Base-by-base conservation (phyloP, 2,113 vertebrate genomes). In the Paraplagusia blochii region DNA sequence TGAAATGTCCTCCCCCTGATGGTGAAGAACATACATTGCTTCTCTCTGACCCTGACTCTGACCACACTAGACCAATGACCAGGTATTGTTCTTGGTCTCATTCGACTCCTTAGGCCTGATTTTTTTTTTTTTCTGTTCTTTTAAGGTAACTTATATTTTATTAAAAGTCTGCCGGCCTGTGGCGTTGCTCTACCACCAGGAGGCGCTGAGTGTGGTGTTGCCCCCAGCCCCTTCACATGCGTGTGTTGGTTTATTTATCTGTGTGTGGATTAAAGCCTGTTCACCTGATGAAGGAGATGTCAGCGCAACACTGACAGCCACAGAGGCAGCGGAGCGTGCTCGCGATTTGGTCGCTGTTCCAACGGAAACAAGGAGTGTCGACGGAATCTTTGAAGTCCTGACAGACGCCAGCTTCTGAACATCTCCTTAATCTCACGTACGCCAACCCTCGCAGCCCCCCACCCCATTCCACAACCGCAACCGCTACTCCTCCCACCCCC, bases 361-460 rank as follows among this genome's bases (percentile, higher is more conserved):
- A 76, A 69, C 83, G 77, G 87, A 85, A 85, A 90, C 88, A 87
- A 82, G 88, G 77, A 81, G 78, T 76, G 87, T 83, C 84, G 82
- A 86, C 72, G 84, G 85, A 83, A 72, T 78, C 87, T 90, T 90
- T 89, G 88, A 90, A 88, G 89, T 90, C 80, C 80, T 90, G 88
- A 90, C 90, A 90, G 89, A 88, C 84, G 86, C 82, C 85, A 75
- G 88, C 77, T 87, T 89, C 83, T 85, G 86, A 90, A 89, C 89
- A 89, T 87, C 79, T 81, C 85, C 89, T 90, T 90, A 90, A 91
- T 90, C 90, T 90, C 85, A 78, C 82, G 82, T 87, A 85, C 84
- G 77, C 78, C 79, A 10, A 10, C 36, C 22, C 22, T 6, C n/a
- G 5, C 35, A 7, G 35, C 11, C 36, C 11, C 36, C 11, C 2